Conservation (phyloP, 1,140 invertebrate species). For the Stegodyphus dumicola region DNA sequence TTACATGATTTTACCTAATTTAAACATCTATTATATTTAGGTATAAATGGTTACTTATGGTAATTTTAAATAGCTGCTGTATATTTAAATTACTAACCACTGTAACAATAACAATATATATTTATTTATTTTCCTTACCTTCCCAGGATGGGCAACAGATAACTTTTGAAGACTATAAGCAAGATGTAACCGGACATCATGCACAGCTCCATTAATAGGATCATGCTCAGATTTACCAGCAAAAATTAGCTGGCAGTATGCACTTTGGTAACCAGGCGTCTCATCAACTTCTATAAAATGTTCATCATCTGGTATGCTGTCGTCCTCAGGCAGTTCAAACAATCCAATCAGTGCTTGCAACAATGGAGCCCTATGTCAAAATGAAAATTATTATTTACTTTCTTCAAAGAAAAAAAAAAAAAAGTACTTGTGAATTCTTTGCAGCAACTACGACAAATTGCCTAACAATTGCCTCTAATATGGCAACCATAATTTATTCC, state of each 20-base stretch:
- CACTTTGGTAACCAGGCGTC: constrained; percentile 85
- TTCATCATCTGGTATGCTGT: constrained; percentile 82
- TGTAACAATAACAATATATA: background rate
- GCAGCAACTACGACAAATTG: too few relatives aligned
- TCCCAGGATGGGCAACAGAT: constrained; percentile 74
- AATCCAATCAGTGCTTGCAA: constrained; percentile 82
- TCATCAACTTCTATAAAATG: constrained; percentile 89
- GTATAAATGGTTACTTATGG: too few relatives aligned
- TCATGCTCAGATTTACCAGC: constrained; percentile 81
- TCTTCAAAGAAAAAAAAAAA: too few relatives aligned
- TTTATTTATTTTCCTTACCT: constrained; percentile 67
- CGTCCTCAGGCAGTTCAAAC: constrained; percentile 89
- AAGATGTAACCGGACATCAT: constrained; percentile 78
- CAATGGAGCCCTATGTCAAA: constrained; percentile 70
- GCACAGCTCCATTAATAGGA: constrained; percentile 75
- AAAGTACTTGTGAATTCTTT: too few relatives aligned
- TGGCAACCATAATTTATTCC: too few relatives aligned
- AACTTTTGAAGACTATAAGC: constrained; percentile 78
- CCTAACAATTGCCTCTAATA: too few relatives aligned
- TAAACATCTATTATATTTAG: too few relatives aligned
- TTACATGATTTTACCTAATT: too few relatives aligned
- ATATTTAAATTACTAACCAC: too few relatives aligned
- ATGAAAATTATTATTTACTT: background rate
- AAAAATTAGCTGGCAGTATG: constrained; percentile 88
- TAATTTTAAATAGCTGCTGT: too few relatives aligned